Evolutionary conservation across 2,113 vertebrate species (phyloP), one percentile per base, ranked within the genome.

Genomic region (Xyrauchen texanus): DNA sequence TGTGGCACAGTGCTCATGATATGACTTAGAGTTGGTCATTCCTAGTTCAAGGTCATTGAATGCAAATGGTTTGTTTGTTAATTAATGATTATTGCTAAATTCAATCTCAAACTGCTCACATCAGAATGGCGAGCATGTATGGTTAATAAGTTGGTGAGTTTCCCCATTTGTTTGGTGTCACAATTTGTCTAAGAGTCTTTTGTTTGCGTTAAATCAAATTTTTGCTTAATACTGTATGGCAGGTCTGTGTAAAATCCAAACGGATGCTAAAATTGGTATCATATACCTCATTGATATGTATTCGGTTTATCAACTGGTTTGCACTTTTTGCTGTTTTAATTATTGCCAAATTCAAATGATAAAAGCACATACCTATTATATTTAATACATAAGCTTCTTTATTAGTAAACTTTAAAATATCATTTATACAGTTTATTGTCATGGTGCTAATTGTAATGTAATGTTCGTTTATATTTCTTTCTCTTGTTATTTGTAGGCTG

Each of bases 271-370:
- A 53, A 79, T 63, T 11, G 69, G 73, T 81, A 85, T 84, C 87
- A 85, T 86, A 91, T 92, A 92, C 91, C 91, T 93, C 91, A 91
- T 57, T 82, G 68, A 64, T 45, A 46, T 67, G 62, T 76, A n/a
- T 69, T 57, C 61, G 85, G 55, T 55, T 70, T 79, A 60, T 89
- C 79, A 82, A 86, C 82, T 88, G 87, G 83, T 85, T 89, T 91
- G 92, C 91, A 92, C 91, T 92, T 92, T 92, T 68, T 86, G 2
- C 83, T 81, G 80, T 79, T 65, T 79, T 84, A 75, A 85, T 58
- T 45, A 8, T 65, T 73, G 49, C 55, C n/a, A 60, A 66, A 21
- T 70, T 68, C 53, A n/a, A 15, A 46, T 58, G 62, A 69, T 64
- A 72, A 69, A 76, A 76, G 8, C 12, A 83, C 68, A 57, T 68